Base-by-base conservation (phyloP, 2,888 invertebrate genomes). In the Oasisia sp. region DNA sequence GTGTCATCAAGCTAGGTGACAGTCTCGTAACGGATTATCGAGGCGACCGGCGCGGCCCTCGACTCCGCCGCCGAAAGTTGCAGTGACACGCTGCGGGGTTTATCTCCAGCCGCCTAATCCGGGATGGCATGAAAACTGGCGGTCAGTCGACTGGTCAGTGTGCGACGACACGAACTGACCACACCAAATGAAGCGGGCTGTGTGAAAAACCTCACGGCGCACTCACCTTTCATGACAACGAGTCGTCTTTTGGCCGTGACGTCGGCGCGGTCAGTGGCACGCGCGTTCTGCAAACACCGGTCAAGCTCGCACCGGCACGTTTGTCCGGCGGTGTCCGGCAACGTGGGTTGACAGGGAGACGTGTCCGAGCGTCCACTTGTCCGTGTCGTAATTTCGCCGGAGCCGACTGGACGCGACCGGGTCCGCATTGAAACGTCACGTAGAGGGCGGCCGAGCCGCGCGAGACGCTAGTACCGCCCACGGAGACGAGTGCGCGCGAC, bases 391-490 rank as follows among this genome's bases (percentile, higher is more conserved):
- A 74, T 74, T 74, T 74, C 7, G 74, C 74, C 19, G 74, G n/a
- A 27, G 74, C 74, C 27, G 74, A 74, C 74, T 74, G 74, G 74
- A 74, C 74, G 74, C 74, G 74, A 74, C 19, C 27, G n/a, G 74
- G 74, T 74, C 74, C 27, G 74, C 74, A 74, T 74, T 74, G 74
- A 74, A 74, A 74, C 74, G n/a, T 74, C 74, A 74, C 74, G 74
- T 74, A 74, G 3, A 19, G 74, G 27, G 74, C 2, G 5, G 74
- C 74, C 14, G 74, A 27, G 74, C 2, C n/a, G 74, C 19, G 74
- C 2, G 74, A 1, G 74, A 27, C 27, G 74, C 74, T 74, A 0
- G 74, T 74, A 74, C 74, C 74, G 74, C 74, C 74, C 74, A 74
- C 74, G 74, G 74, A 74, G 74, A 74, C 5, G 27, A 74, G 74